phyloP scores from a whole-genome alignment of 2,797 vertebrate species.

The Percopsis omiscomaycus region DNA sequence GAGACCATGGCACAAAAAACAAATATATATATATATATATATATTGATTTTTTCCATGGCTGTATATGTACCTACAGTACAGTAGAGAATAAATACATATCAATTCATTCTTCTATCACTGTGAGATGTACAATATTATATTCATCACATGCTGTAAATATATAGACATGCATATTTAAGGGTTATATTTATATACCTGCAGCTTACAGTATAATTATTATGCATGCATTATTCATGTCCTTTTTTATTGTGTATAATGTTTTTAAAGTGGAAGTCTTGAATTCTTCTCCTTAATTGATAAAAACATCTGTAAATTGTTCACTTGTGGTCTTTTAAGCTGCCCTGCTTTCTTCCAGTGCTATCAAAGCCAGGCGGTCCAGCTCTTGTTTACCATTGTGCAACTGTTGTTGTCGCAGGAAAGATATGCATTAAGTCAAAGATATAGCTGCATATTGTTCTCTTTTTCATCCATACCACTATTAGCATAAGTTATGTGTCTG shows the following conservation, averaged over 20 bases:
- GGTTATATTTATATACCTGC: too few relatives aligned
- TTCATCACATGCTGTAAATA: too few relatives aligned
- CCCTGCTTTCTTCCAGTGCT: conserved; percentile 38
- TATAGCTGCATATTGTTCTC: conserved; percentile 17
- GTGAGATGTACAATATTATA: not conserved
- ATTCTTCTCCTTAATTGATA: too few relatives aligned
- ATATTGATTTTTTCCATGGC: too few relatives aligned
- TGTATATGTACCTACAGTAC: too few relatives aligned
- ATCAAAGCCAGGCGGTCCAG: conserved; percentile 42
- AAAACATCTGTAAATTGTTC: conserved; percentile 32
- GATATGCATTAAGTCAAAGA: conserved; percentile 53
- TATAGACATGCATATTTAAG: too few relatives aligned
- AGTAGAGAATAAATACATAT: not conserved
- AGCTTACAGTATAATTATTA: not conserved
- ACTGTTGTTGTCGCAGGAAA: conserved; percentile 51
- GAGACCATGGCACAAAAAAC: too few relatives aligned
- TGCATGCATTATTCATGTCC: too few relatives aligned
- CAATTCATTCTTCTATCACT: not conserved
- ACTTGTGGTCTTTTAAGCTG: conserved; percentile 32
- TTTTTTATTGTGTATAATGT: too few relatives aligned
- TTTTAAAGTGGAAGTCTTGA: not conserved
- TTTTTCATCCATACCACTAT: conserved; percentile 15
- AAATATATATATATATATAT: too few relatives aligned
- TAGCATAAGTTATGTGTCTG: conserved; percentile 56
- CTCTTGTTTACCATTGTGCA: conserved; percentile 58